Percentiles rank a stretch among this genome's conserved stretches.
phyloP scores from a whole-genome alignment of 2,113 vertebrate genomes.

The Ochotona curzoniae region DNA sequence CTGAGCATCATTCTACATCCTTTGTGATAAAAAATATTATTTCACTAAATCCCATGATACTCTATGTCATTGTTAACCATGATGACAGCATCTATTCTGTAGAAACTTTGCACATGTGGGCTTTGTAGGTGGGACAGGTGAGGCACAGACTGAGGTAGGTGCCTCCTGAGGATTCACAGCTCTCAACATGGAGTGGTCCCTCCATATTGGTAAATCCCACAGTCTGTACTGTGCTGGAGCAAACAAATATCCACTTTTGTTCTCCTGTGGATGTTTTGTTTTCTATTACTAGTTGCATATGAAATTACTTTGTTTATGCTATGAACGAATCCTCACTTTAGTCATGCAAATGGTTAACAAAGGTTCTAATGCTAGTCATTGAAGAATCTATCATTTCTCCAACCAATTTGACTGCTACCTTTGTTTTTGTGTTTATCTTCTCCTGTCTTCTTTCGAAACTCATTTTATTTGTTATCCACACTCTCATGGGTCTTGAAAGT shows the following conservation, averaged over 20 bases:
- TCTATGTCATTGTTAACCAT: neutral
- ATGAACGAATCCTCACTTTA: neutral
- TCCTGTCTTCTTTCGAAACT: slow-evolving; percentile 3
- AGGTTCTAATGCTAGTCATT: neutral
- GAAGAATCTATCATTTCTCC: neutral
- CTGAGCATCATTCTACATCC: neutral
- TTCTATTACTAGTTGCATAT: neutral
- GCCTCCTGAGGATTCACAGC: neutral
- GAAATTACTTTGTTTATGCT: neutral
- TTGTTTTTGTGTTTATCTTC: neutral
- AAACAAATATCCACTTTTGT: neutral
- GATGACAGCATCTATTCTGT: neutral
- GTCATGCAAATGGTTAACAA: neutral
- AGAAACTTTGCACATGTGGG: neutral
- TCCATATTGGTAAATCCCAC: neutral
- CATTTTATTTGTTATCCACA: neutral
- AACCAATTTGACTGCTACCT: neutral
- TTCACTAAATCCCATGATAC: neutral
- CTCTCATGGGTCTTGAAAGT: neutral
- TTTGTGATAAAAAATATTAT: neutral
- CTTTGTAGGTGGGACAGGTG: no score
- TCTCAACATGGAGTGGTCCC: neutral
- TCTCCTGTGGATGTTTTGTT: neutral
- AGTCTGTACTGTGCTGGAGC: neutral
- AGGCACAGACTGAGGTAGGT: neutral